A percentile compares a stretch with the other conserved stretches of the same genome.
Conservation (phyloP, 2,888 invertebrate genomes). For the Siphlonurus alternatus region DNA sequence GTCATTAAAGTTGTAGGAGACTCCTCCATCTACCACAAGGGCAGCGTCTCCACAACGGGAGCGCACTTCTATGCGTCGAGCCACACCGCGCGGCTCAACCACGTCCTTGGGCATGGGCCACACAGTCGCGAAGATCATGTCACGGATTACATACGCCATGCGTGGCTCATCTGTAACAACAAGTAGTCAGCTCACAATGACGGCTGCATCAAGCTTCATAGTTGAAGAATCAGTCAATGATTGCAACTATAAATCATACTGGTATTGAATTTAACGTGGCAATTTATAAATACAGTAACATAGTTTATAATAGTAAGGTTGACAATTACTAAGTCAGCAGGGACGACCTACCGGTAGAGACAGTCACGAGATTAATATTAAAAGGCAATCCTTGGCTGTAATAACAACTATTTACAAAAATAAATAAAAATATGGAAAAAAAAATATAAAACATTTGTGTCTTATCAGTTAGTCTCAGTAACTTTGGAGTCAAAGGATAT, state of each 20-base stretch:
- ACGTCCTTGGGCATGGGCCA: slow-evolving; percentile 66
- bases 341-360: no score
- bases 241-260: neutral
- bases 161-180: slow-evolving; percentile 45
- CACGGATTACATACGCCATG: slow-evolving; percentile 83
- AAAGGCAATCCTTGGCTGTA: no score
- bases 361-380: no score
- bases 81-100: slow-evolving; percentile 52
- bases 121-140: slow-evolving; percentile 77
- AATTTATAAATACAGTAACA: no score
- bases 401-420: no score
- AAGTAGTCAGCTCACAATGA: slow-evolving; percentile 1
- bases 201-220: no score
- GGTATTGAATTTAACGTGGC: neutral
- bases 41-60: slow-evolving; percentile 86
- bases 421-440: no score
- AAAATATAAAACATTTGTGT: no score
- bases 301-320: no score
- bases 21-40: slow-evolving; percentile 88
- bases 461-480: no score
- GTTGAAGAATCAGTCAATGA: neutral
- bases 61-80: slow-evolving; percentile 53
- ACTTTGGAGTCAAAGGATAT: no score
- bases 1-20: slow-evolving; percentile 86
- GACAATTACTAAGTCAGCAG: no score